A percentile compares a stretch with the other conserved stretches of the same genome.
Evolutionary conservation across 2,113 vertebrate species (phyloP).

Genomic region (Chionomys nivalis): DNA sequence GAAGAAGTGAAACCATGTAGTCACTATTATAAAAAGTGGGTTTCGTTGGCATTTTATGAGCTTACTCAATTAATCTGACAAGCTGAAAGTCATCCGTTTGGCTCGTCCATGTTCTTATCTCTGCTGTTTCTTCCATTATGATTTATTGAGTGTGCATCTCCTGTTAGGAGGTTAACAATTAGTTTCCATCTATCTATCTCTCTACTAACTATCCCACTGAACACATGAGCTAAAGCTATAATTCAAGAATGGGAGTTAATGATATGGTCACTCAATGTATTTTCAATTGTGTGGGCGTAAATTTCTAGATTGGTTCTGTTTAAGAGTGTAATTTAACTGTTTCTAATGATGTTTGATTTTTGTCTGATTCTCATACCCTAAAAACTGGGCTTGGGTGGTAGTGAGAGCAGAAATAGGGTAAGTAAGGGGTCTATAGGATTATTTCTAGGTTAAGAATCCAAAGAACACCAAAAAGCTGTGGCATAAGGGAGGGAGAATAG

Average conservation of each 20-base stretch:
- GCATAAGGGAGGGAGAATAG: background rate
- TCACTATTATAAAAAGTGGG: slow-evolving; percentile 71
- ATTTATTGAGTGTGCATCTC: slow-evolving; percentile 64
- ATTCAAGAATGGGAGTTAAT: slow-evolving; percentile 68
- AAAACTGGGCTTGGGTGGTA: background rate
- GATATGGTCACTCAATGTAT: slow-evolving; percentile 32
- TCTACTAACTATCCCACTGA: slow-evolving; percentile 63
- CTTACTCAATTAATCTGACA: slow-evolving; percentile 75
- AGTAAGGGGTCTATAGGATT: background rate
- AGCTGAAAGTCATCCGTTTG: slow-evolving; percentile 71
- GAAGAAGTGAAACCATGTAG: slow-evolving; percentile 67
- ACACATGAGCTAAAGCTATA: slow-evolving; percentile 32
- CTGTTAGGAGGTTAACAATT: slow-evolving; percentile 73
- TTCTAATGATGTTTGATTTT: slow-evolving; percentile 18
- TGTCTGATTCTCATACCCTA: background rate
- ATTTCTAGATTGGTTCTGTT: slow-evolving; percentile 55
- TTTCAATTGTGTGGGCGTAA: slow-evolving; percentile 45
- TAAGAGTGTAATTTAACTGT: slow-evolving; percentile 10
- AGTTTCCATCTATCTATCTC: slow-evolving; percentile 69
- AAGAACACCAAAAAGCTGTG: background rate
- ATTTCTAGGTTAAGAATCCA: background rate
- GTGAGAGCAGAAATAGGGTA: accelerated
- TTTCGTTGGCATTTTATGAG: slow-evolving; percentile 61
- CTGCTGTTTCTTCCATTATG: slow-evolving; percentile 19
- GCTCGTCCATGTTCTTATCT: slow-evolving; percentile 62